Base-by-base conservation (phyloP, 2,888 invertebrate genomes). In the Dromius quadrimaculatus region DNA sequence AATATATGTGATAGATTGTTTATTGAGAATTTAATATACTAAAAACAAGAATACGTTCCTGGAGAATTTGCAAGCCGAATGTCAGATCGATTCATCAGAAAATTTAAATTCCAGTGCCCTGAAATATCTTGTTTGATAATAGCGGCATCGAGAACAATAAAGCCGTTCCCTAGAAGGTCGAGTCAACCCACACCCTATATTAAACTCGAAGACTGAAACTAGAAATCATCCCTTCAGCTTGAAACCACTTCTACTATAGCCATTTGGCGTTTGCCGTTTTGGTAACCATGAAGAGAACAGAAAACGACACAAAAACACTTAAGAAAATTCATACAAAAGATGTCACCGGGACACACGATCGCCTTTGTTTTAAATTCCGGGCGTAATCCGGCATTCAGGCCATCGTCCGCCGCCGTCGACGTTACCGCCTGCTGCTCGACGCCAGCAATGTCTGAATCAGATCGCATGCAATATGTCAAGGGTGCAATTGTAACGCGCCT, bases 291-390 rank as follows among this genome's bases (percentile, higher is more conserved):
- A 59, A 68, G 68, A 34, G 45, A 20, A 57, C 45, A 59, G 32
- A 59, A 68, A 65, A 68, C 68, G 57, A 68, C 68, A 68, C 68
- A 68, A 68, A 68, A 68, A 68, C 68, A 68, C 59, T 68, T 68
- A 68, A 68, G 68, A 68, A 68, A 59, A 68, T 68, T 68, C 59
- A 45, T 45, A 59, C 68, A 68, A 68, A 68, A 68, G 68, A 68
- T 68, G 57, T 68, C 57, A 43, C 43, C 23, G 59, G 59, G 59
- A 59, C 68, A 68, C 59, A 68, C 59, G 68, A 68, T 59, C 57
- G 68, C 45, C 59, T 68, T 68, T 68, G 68, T 68, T 68, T 68
- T 68, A 68, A 57, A 59, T 68, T 68, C 68, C 43, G 59, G 34
- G 65, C 65, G 65, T 65, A 65, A 65, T 65, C 65, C 65, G 54